A percentile compares a stretch with the other conserved stretches of the same genome.
Evolutionary conservation across 2,797 vertebrate species (phyloP).

Genomic region (Kryptolebias ocellatus): DNA sequence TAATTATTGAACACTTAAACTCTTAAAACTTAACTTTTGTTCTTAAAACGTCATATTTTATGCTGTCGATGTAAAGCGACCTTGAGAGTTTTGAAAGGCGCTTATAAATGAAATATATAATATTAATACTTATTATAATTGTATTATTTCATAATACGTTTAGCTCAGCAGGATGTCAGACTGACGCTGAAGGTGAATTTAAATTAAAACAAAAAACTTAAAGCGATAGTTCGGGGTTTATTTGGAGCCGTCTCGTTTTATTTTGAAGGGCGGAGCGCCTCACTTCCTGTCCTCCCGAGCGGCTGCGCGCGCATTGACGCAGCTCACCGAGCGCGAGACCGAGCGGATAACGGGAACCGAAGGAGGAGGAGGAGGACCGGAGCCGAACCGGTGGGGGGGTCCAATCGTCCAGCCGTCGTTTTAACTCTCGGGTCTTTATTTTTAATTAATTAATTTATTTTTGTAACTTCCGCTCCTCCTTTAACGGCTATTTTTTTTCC

Average conservation of each 20-base stretch:
- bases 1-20: no score
- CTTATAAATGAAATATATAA: no score
- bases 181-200: no score
- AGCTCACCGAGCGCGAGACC: slow-evolving; percentile 55
- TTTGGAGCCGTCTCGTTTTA: slow-evolving; percentile 8
- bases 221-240: no score
- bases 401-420: slow-evolving; percentile 62
- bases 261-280: slow-evolving; percentile 16
- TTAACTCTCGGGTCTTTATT: slow-evolving; percentile 44
- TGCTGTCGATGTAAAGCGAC: no score
- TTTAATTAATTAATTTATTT: neutral
- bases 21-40: no score
- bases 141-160: no score
- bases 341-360: slow-evolving; percentile 70
- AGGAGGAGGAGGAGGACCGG: slow-evolving; percentile 41
- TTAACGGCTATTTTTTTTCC: neutral
- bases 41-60: no score
- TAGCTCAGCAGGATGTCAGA: no score
- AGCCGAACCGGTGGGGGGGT: slow-evolving; percentile 38
- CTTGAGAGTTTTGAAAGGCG: no score
- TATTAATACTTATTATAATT: no score
- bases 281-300: slow-evolving; percentile 22
- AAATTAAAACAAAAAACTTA: no score
- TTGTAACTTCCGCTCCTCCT: neutral
- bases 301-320: slow-evolving; percentile 36